A percentile compares a stretch with the other conserved stretches of the same genome.
Evolutionary conservation across 2,113 vertebrate genomes (phyloP).

Genomic region (Chionis minor): DNA sequence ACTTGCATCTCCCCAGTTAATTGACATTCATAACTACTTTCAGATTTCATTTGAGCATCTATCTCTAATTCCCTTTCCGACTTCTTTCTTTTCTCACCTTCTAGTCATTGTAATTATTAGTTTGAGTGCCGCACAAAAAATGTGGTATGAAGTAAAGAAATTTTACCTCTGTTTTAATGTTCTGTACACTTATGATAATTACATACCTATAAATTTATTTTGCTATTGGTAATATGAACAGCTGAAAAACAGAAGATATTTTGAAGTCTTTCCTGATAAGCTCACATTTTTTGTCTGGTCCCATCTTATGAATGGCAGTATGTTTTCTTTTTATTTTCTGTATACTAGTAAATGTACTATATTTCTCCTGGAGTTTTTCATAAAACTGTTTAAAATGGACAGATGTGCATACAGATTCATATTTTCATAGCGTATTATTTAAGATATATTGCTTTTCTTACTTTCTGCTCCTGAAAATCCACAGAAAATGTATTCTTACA

Average conservation of each 20-base stretch:
- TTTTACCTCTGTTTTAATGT: background rate
- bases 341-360: background rate
- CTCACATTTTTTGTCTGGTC: background rate
- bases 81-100: background rate
- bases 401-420: background rate
- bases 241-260: constrained; percentile 19
- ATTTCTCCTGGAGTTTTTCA: background rate
- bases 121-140: constrained; percentile 1
- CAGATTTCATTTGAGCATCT: background rate
- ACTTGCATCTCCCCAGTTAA: background rate
- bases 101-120: background rate
- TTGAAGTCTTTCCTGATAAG: background rate
- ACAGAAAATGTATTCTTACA: background rate
- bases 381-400: background rate
- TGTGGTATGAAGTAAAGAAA: background rate
- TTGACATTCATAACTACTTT: background rate
- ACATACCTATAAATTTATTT: background rate
- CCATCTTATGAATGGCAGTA: background rate
- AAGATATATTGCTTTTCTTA: background rate
- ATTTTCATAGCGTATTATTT: background rate
- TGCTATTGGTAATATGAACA: background rate
- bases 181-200: background rate
- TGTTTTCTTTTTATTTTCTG: background rate
- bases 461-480: background rate
- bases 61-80: background rate